A percentile compares a stretch with the other conserved stretches of the same genome.
Conservation (phyloP, 2,888 invertebrate species). For the Geophilus truncorum region DNA sequence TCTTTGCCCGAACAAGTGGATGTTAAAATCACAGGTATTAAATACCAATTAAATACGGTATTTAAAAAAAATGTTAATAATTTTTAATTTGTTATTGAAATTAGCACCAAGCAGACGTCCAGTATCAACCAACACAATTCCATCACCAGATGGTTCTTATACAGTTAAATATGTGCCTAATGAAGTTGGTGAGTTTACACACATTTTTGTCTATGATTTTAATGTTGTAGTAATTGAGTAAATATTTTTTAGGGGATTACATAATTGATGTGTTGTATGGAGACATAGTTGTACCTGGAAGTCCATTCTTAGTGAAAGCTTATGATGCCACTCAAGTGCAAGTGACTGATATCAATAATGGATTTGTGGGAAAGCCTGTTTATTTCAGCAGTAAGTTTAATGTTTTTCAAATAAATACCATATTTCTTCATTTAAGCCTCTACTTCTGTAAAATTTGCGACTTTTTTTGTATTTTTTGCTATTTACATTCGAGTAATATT, state of each 20-base stretch:
- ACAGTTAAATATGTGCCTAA: constrained; percentile 67
- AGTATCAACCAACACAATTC: constrained; percentile 56
- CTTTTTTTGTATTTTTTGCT: no score
- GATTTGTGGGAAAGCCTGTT: constrained; percentile 84
- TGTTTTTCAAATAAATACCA: no score
- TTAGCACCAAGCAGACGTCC: constrained; percentile 67
- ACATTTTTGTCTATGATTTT: constrained; percentile 1
- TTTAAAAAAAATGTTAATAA: no score
- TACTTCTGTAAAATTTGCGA: no score
- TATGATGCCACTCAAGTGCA: constrained; percentile 93
- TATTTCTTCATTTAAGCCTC: no score
- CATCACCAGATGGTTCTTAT: constrained; percentile 47
- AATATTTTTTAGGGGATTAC: constrained; percentile 62
- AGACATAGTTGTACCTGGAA: constrained; percentile 83
- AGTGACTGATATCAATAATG: constrained; percentile 86
- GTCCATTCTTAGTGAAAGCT: constrained; percentile 91
- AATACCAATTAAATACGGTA: background rate
- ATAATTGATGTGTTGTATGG: constrained; percentile 71
- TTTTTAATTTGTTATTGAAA: background rate
- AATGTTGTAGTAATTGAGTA: background rate
- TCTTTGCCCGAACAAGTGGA: constrained; percentile 59
- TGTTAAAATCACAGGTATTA: constrained; percentile 60
- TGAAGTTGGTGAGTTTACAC: constrained; percentile 64
- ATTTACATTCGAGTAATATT: no score
- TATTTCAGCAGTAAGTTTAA: constrained; percentile 81